Evolutionary conservation across 1,140 invertebrate species (phyloP), one percentile per base, ranked within the genome.

Genomic region (Pentalonia nigronervosa): DNA sequence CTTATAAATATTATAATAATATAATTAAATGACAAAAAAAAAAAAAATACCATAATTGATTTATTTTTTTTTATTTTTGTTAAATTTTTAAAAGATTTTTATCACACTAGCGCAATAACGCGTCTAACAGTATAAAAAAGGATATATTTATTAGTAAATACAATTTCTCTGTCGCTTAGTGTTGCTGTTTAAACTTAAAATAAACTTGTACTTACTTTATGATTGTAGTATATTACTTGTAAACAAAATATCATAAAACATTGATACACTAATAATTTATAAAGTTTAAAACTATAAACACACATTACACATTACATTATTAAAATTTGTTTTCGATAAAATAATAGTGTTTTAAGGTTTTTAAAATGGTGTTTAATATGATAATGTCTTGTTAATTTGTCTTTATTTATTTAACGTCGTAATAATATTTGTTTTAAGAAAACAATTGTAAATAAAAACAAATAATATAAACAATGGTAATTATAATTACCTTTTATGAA

Each of bases 401-500:
- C 30, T 30, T 90, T 36, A 89, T 90, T 90, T 56, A 56, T 41
- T 60, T 30, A 90, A 4, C 41, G 8, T 56, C 8, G 21, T 90
- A 60, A 90, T 41, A 90, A 21, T n/a, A 36, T 56, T 56, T 30
- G 41, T 34, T 14, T 53, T 0, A 88, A 0, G 1, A 89, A 41
- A 90, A 30, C 50, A 90, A 90, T 90, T 90, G 9, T 45, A 90
- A 90, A 90, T 56, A 56, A 67, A 90, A 56, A 3, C 34, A 56
- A 90, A 90, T 36, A 41, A 41, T 90, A 56, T 90, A 90, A 90
- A 90, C 34, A 56, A 34, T 25, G 50, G 34, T 60, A 25, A 56
- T 56, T 90, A 41, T 90, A 60, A 60, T 90, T 60, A 41, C 30
- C 23, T 90, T 89, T 90, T 60, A 90, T 60, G 34, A 41, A 56